A percentile compares a stretch with the other conserved stretches of the same genome.
phyloP scores from a whole-genome alignment of 1,140 invertebrate genomes.

The Melitaea cinxia region DNA sequence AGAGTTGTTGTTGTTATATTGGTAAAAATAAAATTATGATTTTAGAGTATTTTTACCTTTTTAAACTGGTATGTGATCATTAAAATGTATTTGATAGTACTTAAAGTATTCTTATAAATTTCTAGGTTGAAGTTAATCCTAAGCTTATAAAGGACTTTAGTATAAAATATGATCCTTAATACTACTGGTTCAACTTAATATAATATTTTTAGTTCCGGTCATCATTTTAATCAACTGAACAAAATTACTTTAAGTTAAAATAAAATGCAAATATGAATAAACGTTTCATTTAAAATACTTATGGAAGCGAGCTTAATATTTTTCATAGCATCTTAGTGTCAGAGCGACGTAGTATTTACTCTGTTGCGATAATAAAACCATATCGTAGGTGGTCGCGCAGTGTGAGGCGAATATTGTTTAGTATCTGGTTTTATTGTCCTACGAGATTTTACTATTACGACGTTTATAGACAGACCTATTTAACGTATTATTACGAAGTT shows the following conservation, averaged over 20 bases:
- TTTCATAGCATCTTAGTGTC: constrained; percentile 46
- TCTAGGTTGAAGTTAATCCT: too few species aligned
- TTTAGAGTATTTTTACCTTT: too few species aligned
- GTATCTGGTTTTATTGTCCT: constrained; percentile 64
- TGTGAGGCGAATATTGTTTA: constrained; percentile 62
- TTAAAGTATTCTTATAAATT: too few species aligned
- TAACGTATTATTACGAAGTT: constrained; percentile 31
- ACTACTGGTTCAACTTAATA: too few species aligned
- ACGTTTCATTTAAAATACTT: constrained; percentile 1
- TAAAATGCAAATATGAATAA: constrained; percentile 9
- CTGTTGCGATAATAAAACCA: constrained; percentile 59
- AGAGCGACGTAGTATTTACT: constrained; percentile 30
- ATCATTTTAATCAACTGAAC: background rate
- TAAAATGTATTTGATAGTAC: too few species aligned
- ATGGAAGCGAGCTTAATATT: constrained; percentile 38
- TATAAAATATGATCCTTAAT: too few species aligned
- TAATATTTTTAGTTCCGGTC: too few species aligned
- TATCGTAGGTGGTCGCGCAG: constrained; percentile 70
- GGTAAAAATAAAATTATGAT: too few species aligned
- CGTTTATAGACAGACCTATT: constrained; percentile 39
- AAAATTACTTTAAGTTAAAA: background rate
- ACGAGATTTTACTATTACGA: constrained; percentile 65
- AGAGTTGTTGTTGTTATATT: too few species aligned
- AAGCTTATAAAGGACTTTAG: too few species aligned
- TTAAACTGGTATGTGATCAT: too few species aligned